phyloP scores from a whole-genome alignment of 2,113 vertebrate species.

The Brevimyrus niger region DNA sequence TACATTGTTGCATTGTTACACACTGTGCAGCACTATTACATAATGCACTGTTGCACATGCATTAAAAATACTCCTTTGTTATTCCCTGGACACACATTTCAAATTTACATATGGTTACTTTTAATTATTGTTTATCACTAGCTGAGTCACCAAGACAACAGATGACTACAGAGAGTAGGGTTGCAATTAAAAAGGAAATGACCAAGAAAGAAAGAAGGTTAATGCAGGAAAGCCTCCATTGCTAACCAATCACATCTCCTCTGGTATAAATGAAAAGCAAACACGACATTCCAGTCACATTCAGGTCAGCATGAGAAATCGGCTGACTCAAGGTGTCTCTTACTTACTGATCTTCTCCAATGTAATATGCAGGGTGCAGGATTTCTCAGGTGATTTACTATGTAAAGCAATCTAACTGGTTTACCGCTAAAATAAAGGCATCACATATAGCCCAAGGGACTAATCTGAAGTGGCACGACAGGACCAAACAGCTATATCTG shows the following conservation, averaged over 20 bases:
- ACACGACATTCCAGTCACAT: background rate
- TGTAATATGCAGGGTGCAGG: background rate
- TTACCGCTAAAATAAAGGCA: conserved; percentile 16
- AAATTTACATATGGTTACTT: background rate
- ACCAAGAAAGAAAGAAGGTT: background rate
- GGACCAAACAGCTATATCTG: background rate
- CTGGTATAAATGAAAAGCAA: background rate
- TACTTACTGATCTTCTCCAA: background rate
- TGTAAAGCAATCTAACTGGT: conserved; percentile 39
- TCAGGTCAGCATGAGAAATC: background rate
- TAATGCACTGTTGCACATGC: background rate
- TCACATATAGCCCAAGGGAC: conserved; percentile 20
- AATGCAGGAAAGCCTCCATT: background rate
- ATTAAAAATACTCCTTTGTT: background rate
- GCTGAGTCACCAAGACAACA: background rate
- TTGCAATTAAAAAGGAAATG: background rate
- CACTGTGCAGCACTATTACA: background rate
- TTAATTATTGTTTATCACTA: background rate
- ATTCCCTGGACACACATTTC: background rate
- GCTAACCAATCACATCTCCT: background rate
- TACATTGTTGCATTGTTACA: background rate
- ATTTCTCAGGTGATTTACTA: background rate
- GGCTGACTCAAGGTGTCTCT: background rate
- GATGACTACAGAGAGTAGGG: background rate
- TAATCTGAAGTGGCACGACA: background rate